These are phyloP conservation scores for Andrena dorsata DNA, from an alignment of 2,888 invertebrate genomes.

Conservation along the genomic window DNA sequence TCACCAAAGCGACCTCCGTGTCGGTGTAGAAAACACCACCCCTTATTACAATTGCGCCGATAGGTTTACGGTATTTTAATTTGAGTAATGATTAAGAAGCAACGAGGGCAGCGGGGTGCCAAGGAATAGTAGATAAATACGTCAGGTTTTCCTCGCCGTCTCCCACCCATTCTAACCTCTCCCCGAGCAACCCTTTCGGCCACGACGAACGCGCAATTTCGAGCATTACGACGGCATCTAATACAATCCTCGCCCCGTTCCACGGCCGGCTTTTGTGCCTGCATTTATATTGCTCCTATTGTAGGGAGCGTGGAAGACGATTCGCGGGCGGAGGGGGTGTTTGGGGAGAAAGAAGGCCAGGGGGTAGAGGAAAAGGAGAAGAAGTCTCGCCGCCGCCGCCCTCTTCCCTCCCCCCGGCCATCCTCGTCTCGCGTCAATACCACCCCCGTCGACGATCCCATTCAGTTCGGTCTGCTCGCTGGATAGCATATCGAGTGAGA, in stretches of 20 bases:
- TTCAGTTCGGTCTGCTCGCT: conserved; percentile 56
- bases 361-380: conserved; percentile 16
- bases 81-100: no score
- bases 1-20: no score
- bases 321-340: background rate
- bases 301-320: conserved; percentile 33
- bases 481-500: conserved; percentile 67
- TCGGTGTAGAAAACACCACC: no score
- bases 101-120: no score
- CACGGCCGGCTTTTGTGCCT: conserved; percentile 65
- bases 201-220: conserved; percentile 68
- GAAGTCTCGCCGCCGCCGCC: conserved; percentile 8
- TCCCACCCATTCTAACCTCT: background rate
- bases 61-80: no score
- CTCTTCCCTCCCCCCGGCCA: conserved; percentile 27
- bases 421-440: conserved; percentile 58
- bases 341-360: conserved; percentile 2
- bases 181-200: conserved; percentile 24
- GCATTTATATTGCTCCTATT: conserved; percentile 62
- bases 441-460: conserved; percentile 62
- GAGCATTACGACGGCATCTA: conserved; percentile 68
- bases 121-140: conserved; percentile 16
- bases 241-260: conserved; percentile 68
- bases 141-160: background rate
- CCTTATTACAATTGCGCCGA: no score